Percentiles rank a stretch among this genome's conserved stretches.
phyloP scores from a whole-genome alignment of 1,140 invertebrate species.

The Palaemon carinicauda region DNA sequence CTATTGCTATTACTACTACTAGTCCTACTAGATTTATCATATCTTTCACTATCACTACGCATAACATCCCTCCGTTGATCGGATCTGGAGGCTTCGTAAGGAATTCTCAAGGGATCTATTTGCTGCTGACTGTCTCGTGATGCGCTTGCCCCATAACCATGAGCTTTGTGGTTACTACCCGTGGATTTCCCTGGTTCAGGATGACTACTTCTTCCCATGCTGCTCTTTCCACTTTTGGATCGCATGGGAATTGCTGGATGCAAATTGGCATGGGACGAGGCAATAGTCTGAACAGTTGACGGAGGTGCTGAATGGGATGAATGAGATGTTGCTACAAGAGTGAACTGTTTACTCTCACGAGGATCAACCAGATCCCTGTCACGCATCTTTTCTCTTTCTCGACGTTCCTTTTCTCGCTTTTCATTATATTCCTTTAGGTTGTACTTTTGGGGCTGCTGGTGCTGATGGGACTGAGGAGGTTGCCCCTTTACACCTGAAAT shows the following conservation, averaged over 20 bases:
- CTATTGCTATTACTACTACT: conserved; percentile 54
- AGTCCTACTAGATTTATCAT: conserved; percentile 42
- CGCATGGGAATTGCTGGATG: conserved; percentile 17
- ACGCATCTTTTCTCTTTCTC: conserved; percentile 64
- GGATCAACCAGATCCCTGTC: conserved; percentile 64
- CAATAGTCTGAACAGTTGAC: conserved; percentile 49
- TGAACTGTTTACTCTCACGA: conserved; percentile 42
- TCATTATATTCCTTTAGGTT: conserved; percentile 69
- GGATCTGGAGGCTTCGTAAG: not conserved
- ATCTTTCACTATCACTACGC: conserved; percentile 57
- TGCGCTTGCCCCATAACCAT: conserved; percentile 2
- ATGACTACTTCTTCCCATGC: conserved; percentile 32
- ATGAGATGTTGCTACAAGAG: conserved; percentile 52
- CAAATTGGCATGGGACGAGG: conserved; percentile 42
- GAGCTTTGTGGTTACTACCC: conserved; percentile 42
- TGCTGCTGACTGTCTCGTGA: conserved; percentile 27
- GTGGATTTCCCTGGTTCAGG: conserved; percentile 31
- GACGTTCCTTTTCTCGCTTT: conserved; percentile 64
- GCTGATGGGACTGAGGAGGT: conserved; percentile 32
- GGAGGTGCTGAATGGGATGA: conserved; percentile 29
- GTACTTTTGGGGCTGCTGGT: conserved; percentile 44
- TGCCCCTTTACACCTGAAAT: conserved; percentile 38
- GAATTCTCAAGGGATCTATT: conserved; percentile 19
- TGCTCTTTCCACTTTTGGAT: conserved; percentile 36
- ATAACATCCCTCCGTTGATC: conserved; percentile 43